Percentiles rank a stretch among this genome's conserved stretches.
phyloP scores from a whole-genome alignment of 2,797 vertebrate species.

The Diplodus sargus region DNA sequence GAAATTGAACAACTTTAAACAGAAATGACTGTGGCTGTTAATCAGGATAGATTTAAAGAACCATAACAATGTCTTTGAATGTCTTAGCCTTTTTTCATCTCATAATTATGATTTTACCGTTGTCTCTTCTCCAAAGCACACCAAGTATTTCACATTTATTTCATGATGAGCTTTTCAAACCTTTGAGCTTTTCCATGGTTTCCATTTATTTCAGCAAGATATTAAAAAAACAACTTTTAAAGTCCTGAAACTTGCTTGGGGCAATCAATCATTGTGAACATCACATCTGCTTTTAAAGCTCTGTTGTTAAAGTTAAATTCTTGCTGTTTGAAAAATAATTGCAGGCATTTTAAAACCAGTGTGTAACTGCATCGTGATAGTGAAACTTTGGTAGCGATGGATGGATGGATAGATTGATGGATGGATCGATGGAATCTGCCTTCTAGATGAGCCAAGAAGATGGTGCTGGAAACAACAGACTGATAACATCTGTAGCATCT shows the following conservation, averaged over 20 bases:
- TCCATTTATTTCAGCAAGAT: background rate
- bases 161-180: background rate
- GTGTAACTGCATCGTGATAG: background rate
- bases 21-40: constrained; percentile 30
- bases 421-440: no score
- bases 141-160: background rate
- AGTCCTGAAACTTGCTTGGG: background rate
- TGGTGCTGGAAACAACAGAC: no score
- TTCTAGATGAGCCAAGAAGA: no score
- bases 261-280: background rate
- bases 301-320: constrained; percentile 6
- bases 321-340: constrained; percentile 3
- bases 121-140: background rate
- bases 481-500: no score
- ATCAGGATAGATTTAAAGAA: constrained; percentile 33
- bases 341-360: constrained; percentile 1
- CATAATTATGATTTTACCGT: background rate
- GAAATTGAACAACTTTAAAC: constrained; percentile 48
- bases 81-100: constrained; percentile 11
- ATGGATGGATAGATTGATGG: no score
- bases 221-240: constrained; percentile 1
- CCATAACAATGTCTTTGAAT: background rate
- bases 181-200: background rate
- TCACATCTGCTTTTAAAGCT: background rate
- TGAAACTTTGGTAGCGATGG: background rate